Percentiles rank a stretch among this genome's conserved stretches.
Conservation (phyloP, 2,113 vertebrate genomes). For the Ursus arctos region DNA sequence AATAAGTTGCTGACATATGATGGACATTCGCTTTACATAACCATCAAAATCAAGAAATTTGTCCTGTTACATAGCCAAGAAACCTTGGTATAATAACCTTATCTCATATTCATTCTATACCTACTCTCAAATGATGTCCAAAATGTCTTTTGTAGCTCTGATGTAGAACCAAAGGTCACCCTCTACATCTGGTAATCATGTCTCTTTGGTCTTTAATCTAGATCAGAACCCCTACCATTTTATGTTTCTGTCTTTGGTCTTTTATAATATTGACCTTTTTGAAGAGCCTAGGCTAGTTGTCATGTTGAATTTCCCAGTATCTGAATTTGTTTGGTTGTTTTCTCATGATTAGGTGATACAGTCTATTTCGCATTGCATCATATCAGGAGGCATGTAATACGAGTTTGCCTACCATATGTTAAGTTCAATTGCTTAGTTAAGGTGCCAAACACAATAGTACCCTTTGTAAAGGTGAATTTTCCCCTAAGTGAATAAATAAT, state of each 20-base stretch:
- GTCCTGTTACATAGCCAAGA: not conserved
- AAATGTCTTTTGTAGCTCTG: not conserved
- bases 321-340: not conserved
- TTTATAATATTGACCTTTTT: not conserved
- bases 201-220: not conserved
- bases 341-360: not conserved
- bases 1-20: not conserved
- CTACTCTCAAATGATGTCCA: not conserved
- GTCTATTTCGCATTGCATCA: not conserved
- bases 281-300: not conserved
- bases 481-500: not conserved
- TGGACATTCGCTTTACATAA: not conserved
- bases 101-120: not conserved
- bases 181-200: not conserved
- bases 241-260: not conserved
- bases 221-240: not conserved
- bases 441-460: not conserved
- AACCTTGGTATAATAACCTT: not conserved
- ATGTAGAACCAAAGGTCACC: not conserved
- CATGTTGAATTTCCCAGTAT: not conserved
- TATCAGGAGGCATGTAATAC: not conserved
- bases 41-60: not conserved
- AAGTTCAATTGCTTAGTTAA: not conserved
- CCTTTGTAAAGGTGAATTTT: not conserved
- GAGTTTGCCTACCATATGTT: not conserved